phyloP scores from a whole-genome alignment of 2,888 invertebrate species.

The Sminthurides aquaticus region DNA sequence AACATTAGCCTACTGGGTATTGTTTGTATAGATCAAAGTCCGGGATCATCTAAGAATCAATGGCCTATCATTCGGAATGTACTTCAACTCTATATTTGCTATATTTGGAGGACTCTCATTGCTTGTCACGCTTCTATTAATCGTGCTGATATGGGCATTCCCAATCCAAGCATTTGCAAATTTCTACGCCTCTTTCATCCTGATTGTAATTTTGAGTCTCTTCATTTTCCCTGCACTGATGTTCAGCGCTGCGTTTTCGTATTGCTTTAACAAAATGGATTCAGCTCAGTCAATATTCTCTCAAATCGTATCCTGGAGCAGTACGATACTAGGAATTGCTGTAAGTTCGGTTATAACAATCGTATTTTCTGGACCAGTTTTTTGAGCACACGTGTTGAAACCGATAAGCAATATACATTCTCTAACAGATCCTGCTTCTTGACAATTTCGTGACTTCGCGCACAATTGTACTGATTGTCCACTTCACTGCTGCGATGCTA shows the following conservation, averaged over 20 bases:
- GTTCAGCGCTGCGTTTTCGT: conserved; percentile 68
- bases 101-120: conserved; percentile 63
- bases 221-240: conserved; percentile 70
- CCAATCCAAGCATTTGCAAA: conserved; percentile 62
- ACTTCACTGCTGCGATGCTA: conserved; percentile 63
- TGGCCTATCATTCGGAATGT: conserved; percentile 66
- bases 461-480: conserved; percentile 56
- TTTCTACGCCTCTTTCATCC: conserved; percentile 60
- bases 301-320: conserved; percentile 65
- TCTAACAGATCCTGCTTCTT: conserved; percentile 32
- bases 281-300: conserved; percentile 73
- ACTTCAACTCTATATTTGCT: conserved; percentile 67
- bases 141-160: conserved; percentile 60
- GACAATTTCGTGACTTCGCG: conserved; percentile 15
- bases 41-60: conserved; percentile 75
- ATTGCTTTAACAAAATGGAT: conserved; percentile 73
- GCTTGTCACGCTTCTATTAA: conserved; percentile 58
- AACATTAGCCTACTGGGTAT: too few species aligned
- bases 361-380: too few species aligned
- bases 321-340: conserved; percentile 45
- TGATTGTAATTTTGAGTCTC: conserved; percentile 59
- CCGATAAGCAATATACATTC: too few species aligned
- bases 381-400: too few species aligned
- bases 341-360: conserved; percentile 28
- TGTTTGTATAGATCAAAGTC: conserved; percentile 59